Percentiles rank a stretch among this genome's conserved stretches.
Evolutionary conservation across 2,888 invertebrate species (phyloP).

Genomic region (Craniophora ligustri): DNA sequence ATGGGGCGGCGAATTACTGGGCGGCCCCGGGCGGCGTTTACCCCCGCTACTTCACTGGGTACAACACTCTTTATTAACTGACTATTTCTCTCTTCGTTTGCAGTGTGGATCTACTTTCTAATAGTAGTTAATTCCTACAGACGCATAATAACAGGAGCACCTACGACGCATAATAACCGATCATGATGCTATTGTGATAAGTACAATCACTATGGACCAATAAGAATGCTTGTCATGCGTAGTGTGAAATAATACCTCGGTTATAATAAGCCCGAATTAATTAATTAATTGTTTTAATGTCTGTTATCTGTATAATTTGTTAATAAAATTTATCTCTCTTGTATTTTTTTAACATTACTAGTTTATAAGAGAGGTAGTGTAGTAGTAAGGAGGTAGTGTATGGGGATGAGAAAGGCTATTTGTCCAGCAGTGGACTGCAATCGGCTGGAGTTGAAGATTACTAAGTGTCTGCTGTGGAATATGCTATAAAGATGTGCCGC

Average conservation of each 20-base stretch:
- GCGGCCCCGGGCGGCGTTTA: too few relatives aligned
- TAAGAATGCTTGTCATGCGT: background rate
- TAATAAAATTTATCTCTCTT: too few relatives aligned
- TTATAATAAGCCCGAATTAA: constrained; percentile 12
- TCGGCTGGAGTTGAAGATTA: too few relatives aligned
- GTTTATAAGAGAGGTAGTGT: too few relatives aligned
- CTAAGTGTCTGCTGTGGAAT: too few relatives aligned
- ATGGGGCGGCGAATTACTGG: too few relatives aligned
- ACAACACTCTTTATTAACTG: constrained; percentile 1
- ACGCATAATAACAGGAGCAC: constrained; percentile 2
- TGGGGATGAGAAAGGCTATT: too few relatives aligned
- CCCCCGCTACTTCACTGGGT: background rate
- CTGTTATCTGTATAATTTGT: background rate
- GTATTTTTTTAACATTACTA: too few relatives aligned
- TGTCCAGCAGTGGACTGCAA: too few relatives aligned
- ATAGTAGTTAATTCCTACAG: constrained; percentile 73
- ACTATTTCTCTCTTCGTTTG: constrained; percentile 60
- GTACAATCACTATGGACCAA: background rate
- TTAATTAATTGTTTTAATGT: background rate
- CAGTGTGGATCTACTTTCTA: constrained; percentile 78
- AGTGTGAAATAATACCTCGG: background rate
- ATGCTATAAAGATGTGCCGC: too few relatives aligned
- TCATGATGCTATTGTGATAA: background rate
- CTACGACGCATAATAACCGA: too few relatives aligned
- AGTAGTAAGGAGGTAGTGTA: too few relatives aligned